phyloP scores from a whole-genome alignment of 2,113 vertebrate genomes.

The Anoura caudifer region DNA sequence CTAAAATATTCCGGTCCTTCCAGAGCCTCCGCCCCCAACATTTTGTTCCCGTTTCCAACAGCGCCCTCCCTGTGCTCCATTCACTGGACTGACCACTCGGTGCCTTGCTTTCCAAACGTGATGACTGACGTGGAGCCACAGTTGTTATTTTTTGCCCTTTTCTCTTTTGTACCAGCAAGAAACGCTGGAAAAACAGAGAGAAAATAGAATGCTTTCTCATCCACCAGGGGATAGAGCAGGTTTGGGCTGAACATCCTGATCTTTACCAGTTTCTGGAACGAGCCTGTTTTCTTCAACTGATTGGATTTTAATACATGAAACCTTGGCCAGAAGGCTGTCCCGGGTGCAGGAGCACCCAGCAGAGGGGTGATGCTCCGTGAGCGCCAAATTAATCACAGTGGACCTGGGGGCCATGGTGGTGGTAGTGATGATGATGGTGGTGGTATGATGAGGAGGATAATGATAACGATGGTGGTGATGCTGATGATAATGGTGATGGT shows the following conservation, averaged over 20 bases:
- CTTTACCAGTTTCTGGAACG: background rate
- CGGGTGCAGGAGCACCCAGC: too few relatives aligned
- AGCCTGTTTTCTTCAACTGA: background rate
- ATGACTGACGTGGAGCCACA: background rate
- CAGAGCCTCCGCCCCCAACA: rapidly evolving
- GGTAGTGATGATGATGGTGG: background rate
- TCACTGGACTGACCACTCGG: rapidly evolving
- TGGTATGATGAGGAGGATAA: too few relatives aligned
- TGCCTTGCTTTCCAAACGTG: background rate
- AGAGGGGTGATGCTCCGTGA: rapidly evolving
- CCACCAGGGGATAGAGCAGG: background rate
- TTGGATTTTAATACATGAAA: background rate
- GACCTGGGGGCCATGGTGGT: background rate
- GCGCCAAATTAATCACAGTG: rapidly evolving
- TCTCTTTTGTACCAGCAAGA: background rate
- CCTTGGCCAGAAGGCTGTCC: background rate
- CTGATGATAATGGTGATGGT: background rate
- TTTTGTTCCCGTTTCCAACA: rapidly evolving
- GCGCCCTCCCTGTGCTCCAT: background rate
- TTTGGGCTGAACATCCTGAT: background rate
- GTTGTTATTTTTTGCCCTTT: background rate
- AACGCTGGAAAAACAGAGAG: background rate
- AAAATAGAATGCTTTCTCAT: background rate
- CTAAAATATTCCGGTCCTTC: background rate
- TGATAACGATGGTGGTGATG: background rate